Percentiles rank a stretch among this genome's conserved stretches.
Conservation (phyloP, 2,113 vertebrate genomes). For the Thymallus thymallus region DNA sequence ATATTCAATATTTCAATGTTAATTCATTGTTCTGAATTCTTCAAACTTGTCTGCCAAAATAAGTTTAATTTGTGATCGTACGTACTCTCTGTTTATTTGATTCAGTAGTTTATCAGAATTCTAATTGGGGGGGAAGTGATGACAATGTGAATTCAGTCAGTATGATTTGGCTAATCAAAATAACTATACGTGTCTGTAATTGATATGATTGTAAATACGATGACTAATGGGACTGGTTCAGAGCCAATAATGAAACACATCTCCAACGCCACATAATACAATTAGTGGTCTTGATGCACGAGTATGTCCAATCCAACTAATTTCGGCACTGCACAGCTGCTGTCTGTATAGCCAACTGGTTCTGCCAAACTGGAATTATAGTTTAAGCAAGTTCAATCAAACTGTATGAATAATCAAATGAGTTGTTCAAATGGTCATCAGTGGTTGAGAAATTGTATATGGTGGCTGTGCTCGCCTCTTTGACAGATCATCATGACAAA, state of each 20-base stretch:
- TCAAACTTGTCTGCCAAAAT: neutral
- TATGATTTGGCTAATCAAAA: neutral
- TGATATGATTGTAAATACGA: constrained; percentile 3
- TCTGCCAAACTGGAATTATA: neutral
- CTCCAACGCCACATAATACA: too few relatives aligned
- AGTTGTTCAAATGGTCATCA: neutral
- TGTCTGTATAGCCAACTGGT: neutral
- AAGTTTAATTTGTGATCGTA: neutral
- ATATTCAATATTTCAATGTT: neutral
- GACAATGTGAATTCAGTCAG: constrained; percentile 1
- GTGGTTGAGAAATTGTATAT: too few relatives aligned
- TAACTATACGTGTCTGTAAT: constrained; percentile 15
- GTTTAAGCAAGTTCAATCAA: neutral
- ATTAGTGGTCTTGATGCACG: neutral
- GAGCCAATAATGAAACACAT: neutral
- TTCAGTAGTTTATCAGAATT: neutral
- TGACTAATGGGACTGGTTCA: neutral
- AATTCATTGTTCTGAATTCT: neutral
- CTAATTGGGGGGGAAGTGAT: constrained; percentile 5
- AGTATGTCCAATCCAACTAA: neutral
- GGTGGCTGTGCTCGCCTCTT: neutral
- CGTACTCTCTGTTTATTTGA: neutral
- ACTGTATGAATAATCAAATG: too few relatives aligned
- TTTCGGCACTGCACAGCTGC: too few relatives aligned
- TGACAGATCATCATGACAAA: too few relatives aligned